Conservation (phyloP, 2,888 invertebrate genomes). For the Fissipunctia ypsillon region DNA sequence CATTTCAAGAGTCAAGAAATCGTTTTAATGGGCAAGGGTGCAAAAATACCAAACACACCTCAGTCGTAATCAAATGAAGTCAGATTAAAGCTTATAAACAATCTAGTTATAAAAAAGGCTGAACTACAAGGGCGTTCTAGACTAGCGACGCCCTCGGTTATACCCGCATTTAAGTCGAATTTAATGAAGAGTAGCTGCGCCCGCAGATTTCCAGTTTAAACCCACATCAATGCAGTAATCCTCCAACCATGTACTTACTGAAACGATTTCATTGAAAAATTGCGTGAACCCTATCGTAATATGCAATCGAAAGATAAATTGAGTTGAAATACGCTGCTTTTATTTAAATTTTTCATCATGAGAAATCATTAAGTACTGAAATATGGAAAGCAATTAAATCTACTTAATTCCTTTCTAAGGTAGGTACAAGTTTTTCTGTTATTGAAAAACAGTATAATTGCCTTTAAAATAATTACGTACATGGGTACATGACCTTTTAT, state of each 20-base stretch:
- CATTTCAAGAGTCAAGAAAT: no score
- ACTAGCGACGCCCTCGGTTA: conserved; percentile 21
- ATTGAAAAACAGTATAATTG: neutral
- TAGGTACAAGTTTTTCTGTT: neutral
- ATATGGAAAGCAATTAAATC: neutral
- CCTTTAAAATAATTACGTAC: neutral
- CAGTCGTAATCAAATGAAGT: neutral
- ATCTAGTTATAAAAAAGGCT: conserved; percentile 21
- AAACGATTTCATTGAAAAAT: conserved; percentile 45
- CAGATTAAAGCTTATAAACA: conserved; percentile 34
- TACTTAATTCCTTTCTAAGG: neutral
- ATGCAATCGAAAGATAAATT: conserved; percentile 37
- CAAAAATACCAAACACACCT: neutral
- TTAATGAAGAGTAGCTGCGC: conserved; percentile 56
- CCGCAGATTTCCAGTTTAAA: conserved; percentile 34
- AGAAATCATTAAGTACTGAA: conserved; percentile 10
- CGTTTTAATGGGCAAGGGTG: no score
- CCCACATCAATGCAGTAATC: conserved; percentile 48
- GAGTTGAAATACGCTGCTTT: conserved; percentile 19
- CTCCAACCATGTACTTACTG: conserved; percentile 29
- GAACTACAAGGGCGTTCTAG: conserved; percentile 21
- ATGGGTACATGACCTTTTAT: no score
- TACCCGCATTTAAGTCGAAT: conserved; percentile 55
- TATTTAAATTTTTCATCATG: conserved; percentile 24
- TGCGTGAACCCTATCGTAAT: conserved; percentile 17